A percentile compares a stretch with the other conserved stretches of the same genome.
These are phyloP conservation scores for Phyllostomus discolor DNA, from an alignment of 2,113 vertebrate species.

Conservation along the genomic window DNA sequence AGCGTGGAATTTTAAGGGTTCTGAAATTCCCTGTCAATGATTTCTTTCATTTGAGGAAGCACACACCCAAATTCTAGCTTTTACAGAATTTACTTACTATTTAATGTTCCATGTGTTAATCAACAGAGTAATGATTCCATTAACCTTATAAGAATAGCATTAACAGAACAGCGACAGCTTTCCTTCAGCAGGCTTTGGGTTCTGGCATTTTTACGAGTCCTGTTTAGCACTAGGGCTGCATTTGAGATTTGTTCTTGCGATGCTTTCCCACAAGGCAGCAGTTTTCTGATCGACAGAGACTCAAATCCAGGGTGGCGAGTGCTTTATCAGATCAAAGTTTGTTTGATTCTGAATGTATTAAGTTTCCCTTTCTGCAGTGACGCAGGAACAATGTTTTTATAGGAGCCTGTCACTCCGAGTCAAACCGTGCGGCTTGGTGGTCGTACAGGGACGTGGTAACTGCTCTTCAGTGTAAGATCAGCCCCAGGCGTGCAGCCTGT, in stretches of 20 bases:
- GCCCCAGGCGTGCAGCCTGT: too few species aligned
- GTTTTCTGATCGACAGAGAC: not conserved
- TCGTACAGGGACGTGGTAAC: rapidly evolving
- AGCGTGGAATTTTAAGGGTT: not conserved
- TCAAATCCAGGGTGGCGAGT: not conserved
- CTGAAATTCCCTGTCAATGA: not conserved
- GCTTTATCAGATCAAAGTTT: not conserved
- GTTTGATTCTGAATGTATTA: not conserved
- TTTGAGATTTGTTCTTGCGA: not conserved
- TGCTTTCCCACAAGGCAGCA: not conserved
- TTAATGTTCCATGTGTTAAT: not conserved
- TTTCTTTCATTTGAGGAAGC: not conserved
- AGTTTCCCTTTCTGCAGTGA: not conserved
- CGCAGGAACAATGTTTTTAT: not conserved
- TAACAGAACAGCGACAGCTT: not conserved
- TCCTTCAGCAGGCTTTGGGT: not conserved
- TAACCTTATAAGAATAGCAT: not conserved
- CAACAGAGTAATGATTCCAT: not conserved
- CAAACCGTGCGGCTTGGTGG: not conserved
- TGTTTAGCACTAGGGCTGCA: not conserved
- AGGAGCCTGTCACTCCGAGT: not conserved
- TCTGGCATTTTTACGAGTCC: not conserved
- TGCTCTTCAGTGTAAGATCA: not conserved
- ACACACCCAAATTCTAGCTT: not conserved
- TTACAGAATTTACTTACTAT: not conserved